Percentiles rank a stretch among this genome's conserved stretches.
These are phyloP conservation scores for Eueremaeus valkanovi DNA, from an alignment of 2,888 invertebrate genomes.

Conservation along the genomic window DNA sequence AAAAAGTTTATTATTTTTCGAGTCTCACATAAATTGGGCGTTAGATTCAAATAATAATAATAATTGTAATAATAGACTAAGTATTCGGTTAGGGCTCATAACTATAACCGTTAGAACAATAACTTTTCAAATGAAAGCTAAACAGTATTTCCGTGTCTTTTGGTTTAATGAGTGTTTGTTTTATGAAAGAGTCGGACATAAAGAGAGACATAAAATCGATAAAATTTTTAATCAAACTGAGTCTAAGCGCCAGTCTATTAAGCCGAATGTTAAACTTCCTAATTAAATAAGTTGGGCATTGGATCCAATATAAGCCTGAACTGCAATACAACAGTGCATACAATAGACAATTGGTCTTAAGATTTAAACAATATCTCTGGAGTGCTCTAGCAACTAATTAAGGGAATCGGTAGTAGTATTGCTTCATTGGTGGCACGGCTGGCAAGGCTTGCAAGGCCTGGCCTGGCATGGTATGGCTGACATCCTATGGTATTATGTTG, in stretches of 20 bases:
- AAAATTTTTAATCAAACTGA: background rate
- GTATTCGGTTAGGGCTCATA: slow-evolving; percentile 8
- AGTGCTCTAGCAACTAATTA: slow-evolving; percentile 19
- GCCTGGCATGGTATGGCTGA: too few relatives aligned
- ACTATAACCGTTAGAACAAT: background rate
- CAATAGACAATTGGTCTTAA: slow-evolving; percentile 9
- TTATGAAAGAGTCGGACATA: background rate
- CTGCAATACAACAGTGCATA: background rate
- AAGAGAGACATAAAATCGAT: background rate
- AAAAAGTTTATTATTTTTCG: slow-evolving; percentile 4
- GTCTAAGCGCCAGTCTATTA: background rate
- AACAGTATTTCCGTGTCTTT: too few relatives aligned
- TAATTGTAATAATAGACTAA: background rate
- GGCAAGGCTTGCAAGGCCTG: background rate
- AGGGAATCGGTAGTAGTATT: background rate
- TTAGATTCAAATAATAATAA: background rate
- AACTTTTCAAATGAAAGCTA: too few relatives aligned
- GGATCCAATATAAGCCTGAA: too few relatives aligned
- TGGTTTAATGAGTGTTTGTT: too few relatives aligned
- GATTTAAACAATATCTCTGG: slow-evolving; percentile 21
- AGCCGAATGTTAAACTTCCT: slow-evolving; percentile 18
- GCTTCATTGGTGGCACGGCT: background rate
- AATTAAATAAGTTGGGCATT: background rate
- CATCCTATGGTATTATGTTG: too few relatives aligned
- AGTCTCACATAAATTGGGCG: background rate